phyloP scores from a whole-genome alignment of 2,113 vertebrate species.

The Turdus rufiventris region DNA sequence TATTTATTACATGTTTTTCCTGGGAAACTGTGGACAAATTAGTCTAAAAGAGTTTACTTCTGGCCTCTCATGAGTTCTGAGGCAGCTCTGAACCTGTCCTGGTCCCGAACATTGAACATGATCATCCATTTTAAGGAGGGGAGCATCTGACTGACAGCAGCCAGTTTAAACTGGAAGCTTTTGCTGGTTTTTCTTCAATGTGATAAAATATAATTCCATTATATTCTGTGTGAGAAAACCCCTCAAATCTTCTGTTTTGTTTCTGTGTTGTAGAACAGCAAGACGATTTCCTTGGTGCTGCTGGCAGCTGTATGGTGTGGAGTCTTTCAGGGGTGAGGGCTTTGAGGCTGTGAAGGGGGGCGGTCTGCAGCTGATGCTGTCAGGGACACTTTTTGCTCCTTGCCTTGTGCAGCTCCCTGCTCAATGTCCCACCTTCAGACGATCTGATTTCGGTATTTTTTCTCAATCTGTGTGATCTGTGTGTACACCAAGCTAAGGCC shows the following conservation, averaged over 20 bases:
- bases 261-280: neutral
- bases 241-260: neutral
- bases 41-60: neutral
- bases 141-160: neutral
- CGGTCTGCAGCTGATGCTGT: neutral
- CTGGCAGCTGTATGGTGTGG: neutral
- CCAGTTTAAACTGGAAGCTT: neutral
- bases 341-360: neutral
- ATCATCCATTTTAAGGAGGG: neutral
- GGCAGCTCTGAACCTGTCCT: neutral
- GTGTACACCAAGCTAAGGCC: neutral
- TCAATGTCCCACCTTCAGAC: neutral
- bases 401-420: neutral
- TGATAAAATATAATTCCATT: neutral
- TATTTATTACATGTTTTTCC: neutral
- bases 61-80: neutral
- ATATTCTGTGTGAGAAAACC: neutral
- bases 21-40: neutral
- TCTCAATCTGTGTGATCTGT: neutral
- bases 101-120: fast-evolving
- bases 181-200: neutral
- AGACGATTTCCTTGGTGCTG: neutral
- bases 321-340: neutral
- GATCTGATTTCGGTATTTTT: neutral
- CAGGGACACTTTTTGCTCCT: neutral